A percentile compares a stretch with the other conserved stretches of the same genome.
These are phyloP conservation scores for Rana temporaria DNA, from an alignment of 2,113 vertebrate genomes.

Conservation along the genomic window DNA sequence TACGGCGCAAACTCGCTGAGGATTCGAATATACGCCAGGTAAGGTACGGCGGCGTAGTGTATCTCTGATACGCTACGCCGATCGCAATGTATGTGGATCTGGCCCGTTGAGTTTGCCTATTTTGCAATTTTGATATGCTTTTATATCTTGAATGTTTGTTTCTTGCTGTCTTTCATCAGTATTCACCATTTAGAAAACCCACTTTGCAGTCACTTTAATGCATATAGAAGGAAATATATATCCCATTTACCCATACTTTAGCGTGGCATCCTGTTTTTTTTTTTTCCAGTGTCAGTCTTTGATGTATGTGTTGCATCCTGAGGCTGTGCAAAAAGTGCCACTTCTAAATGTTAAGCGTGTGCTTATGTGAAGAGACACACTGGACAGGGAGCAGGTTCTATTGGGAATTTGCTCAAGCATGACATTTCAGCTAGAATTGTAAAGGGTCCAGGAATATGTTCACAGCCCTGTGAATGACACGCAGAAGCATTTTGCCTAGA, in stretches of 20 bases:
- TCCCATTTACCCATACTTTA: too few species aligned
- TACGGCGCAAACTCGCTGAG: too few species aligned
- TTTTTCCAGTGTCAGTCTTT: not conserved
- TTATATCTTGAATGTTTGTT: not conserved
- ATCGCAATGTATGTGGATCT: too few species aligned
- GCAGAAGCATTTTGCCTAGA: slow-evolving; percentile 46
- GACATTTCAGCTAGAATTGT: slow-evolving; percentile 44
- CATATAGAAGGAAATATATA: too few species aligned
- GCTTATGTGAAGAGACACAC: slow-evolving; percentile 43
- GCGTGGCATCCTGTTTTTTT: not conserved
- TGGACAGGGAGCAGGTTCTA: slow-evolving; percentile 36
- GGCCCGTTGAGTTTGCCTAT: not conserved
- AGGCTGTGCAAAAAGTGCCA: slow-evolving; percentile 34
- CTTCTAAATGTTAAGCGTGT: slow-evolving; percentile 48
- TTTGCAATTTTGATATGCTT: not conserved
- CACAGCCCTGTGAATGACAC: slow-evolving; percentile 52
- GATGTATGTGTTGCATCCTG: slow-evolving; percentile 7
- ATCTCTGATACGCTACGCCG: too few species aligned
- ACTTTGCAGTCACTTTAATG: too few species aligned
- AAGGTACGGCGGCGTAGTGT: too few species aligned
- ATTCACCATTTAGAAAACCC: too few species aligned
- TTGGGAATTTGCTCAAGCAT: slow-evolving; percentile 50
- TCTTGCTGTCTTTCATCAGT: not conserved
- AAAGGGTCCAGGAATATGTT: slow-evolving; percentile 53
- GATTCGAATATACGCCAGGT: too few species aligned